Evolutionary conservation across 1,140 invertebrate genomes (phyloP).

Genomic region (Lordiphosa collinella): DNA sequence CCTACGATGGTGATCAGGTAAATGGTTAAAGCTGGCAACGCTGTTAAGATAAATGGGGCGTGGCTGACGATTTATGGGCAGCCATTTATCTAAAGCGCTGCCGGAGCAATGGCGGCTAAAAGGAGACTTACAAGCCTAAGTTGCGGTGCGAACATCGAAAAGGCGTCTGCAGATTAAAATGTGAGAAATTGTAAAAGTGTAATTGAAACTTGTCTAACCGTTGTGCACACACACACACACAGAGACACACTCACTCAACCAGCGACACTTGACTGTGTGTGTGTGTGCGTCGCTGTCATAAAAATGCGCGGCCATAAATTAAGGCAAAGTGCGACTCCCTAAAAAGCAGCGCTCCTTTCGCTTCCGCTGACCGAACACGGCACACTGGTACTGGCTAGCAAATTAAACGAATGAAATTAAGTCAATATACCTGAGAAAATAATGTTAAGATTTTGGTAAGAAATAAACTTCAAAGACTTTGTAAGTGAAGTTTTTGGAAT

Average conservation of each 20-base stretch:
- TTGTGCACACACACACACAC: constrained; percentile 26
- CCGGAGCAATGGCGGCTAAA: constrained; percentile 14
- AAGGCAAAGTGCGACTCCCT: constrained; percentile 61
- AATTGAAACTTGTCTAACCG: constrained; percentile 77
- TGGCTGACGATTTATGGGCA: constrained; percentile 56
- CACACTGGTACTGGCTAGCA: constrained; percentile 4
- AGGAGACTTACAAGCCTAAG: constrained; percentile 64
- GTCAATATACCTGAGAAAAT: no score
- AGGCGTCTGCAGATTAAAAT: constrained; percentile 71
- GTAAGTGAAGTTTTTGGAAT: no score
- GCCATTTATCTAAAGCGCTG: constrained; percentile 45
- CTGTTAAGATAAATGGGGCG: constrained; percentile 40
- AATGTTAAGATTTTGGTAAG: no score
- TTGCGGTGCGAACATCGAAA: constrained; percentile 62
- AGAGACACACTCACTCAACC: constrained; percentile 14
- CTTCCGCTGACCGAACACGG: constrained; percentile 49
- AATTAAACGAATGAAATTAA: not conserved
- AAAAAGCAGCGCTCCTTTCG: constrained; percentile 35
- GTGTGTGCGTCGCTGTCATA: constrained; percentile 56
- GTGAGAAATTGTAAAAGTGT: constrained; percentile 78
- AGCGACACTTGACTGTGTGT: constrained; percentile 39
- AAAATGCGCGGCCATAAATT: constrained; percentile 75
- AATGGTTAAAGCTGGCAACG: constrained; percentile 19
- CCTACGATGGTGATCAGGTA: constrained; percentile 97
- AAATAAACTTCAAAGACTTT: no score